A percentile compares a stretch with the other conserved stretches of the same genome.
Conservation (phyloP, 1,140 invertebrate species). For the Gonioctena quinquepunctata region DNA sequence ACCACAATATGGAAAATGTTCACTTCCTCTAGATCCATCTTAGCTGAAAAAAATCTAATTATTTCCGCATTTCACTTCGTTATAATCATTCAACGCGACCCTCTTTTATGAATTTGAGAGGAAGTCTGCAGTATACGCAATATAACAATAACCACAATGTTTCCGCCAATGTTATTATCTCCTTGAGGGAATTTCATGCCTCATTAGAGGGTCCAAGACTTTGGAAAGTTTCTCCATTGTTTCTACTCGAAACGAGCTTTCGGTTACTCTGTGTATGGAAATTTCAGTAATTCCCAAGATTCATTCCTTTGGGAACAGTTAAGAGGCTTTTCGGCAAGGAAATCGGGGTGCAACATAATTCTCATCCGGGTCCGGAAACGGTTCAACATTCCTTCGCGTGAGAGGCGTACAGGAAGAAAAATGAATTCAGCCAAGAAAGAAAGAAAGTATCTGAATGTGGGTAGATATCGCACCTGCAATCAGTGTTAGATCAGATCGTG, state of each 20-base stretch:
- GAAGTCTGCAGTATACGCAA: neutral
- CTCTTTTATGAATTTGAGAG: neutral
- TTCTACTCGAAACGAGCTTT: neutral
- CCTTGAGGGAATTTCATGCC: neutral
- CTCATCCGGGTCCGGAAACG: neutral
- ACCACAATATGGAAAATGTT: too few relatives aligned
- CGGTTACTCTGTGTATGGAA: neutral
- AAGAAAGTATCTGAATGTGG: too few relatives aligned
- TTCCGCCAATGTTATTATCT: neutral
- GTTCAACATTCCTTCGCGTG: neutral
- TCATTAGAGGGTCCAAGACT: neutral
- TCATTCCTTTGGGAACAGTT: neutral
- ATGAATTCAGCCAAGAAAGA: too few relatives aligned
- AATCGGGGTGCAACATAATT: neutral
- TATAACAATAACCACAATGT: neutral
- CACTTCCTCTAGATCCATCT: too few relatives aligned
- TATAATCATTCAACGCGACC: neutral
- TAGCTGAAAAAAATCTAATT: too few relatives aligned
- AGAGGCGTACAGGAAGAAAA: too few relatives aligned
- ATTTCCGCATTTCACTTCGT: too few relatives aligned
- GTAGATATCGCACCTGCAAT: too few relatives aligned
- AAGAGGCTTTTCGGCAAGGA: neutral
- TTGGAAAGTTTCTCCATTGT: neutral
- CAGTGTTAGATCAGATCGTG: too few relatives aligned
- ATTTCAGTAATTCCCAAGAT: neutral